Evolutionary conservation across 2,888 invertebrate genomes (phyloP).

Genomic region (Archips xylosteana): DNA sequence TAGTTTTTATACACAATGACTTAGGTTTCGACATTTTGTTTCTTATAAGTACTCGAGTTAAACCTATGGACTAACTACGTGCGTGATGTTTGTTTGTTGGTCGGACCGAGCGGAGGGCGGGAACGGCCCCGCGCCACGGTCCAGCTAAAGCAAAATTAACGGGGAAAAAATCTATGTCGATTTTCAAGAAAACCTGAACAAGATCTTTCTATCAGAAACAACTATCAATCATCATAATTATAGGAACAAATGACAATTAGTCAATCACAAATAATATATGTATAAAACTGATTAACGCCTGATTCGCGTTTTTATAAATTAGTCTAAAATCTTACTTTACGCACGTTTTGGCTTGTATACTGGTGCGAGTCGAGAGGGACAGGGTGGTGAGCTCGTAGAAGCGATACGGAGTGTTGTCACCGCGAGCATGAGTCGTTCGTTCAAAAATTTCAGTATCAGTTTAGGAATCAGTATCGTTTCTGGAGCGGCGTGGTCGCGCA

Average conservation of each 20-base stretch:
- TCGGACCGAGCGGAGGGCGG: constrained; percentile 12
- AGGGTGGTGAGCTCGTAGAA: constrained; percentile 66
- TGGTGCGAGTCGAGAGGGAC: constrained; percentile 80
- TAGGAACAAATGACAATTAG: constrained; percentile 84
- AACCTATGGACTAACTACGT: constrained; percentile 80
- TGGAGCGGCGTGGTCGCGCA: constrained; percentile 55
- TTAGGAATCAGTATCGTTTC: constrained; percentile 51
- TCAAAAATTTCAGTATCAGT: background rate
- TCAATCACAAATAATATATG: constrained; percentile 80
- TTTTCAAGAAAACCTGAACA: constrained; percentile 83
- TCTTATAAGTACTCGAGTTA: constrained; percentile 83
- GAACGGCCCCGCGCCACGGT: constrained; percentile 45
- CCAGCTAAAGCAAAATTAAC: constrained; percentile 62
- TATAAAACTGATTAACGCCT: constrained; percentile 77
- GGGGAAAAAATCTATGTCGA: constrained; percentile 78
- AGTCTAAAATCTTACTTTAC: constrained; percentile 75
- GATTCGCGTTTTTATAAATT: constrained; percentile 76
- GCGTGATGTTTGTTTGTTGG: constrained; percentile 60
- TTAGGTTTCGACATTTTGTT: constrained; percentile 85
- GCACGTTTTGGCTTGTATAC: constrained; percentile 82
- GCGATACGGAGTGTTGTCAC: constrained; percentile 52
- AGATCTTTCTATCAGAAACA: constrained; percentile 71
- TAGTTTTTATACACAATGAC: constrained; percentile 83
- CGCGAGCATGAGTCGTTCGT: constrained; percentile 7
- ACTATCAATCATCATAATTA: constrained; percentile 76